Evolutionary conservation across 2,797 vertebrate genomes (phyloP).

Genomic region (Myotis myotis): DNA sequence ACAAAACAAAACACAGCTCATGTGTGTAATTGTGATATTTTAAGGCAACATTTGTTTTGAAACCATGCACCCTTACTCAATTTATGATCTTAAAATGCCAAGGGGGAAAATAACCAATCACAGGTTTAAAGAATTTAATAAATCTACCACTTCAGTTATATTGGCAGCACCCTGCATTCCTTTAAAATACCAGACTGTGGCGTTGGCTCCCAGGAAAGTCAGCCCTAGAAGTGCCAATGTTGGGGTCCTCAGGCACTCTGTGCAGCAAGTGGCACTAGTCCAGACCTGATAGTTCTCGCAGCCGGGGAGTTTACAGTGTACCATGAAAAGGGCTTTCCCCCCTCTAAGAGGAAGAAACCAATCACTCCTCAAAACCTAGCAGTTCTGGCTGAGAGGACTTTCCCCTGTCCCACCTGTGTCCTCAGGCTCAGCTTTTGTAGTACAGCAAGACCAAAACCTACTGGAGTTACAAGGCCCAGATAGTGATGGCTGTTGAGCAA

Average conservation of each 20-base stretch:
- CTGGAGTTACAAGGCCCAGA: conserved; percentile 36
- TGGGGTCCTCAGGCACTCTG: background rate
- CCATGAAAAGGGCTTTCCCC: background rate
- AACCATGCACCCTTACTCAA: background rate
- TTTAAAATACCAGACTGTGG: conserved; percentile 7
- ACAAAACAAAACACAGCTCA: background rate
- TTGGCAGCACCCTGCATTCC: background rate
- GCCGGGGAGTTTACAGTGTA: background rate
- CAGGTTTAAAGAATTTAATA: background rate
- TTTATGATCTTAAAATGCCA: background rate
- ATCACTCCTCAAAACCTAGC: background rate
- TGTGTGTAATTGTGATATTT: background rate
- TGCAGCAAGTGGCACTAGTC: background rate
- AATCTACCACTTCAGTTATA: background rate
- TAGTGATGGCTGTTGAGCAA: background rate
- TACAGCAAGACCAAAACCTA: conserved; percentile 9
- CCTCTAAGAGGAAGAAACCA: background rate
- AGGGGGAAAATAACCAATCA: background rate
- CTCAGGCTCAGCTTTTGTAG: background rate
- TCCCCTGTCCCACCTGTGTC: background rate
- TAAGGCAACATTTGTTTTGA: conserved; percentile 3
- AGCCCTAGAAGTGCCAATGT: background rate
- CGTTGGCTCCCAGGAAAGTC: background rate
- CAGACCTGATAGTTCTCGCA: background rate
- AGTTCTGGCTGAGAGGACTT: background rate